Evolutionary conservation across 35 echinoderm and acorn worm genomes (phyloP).

Genomic region (Stichopus chloronotus): DNA sequence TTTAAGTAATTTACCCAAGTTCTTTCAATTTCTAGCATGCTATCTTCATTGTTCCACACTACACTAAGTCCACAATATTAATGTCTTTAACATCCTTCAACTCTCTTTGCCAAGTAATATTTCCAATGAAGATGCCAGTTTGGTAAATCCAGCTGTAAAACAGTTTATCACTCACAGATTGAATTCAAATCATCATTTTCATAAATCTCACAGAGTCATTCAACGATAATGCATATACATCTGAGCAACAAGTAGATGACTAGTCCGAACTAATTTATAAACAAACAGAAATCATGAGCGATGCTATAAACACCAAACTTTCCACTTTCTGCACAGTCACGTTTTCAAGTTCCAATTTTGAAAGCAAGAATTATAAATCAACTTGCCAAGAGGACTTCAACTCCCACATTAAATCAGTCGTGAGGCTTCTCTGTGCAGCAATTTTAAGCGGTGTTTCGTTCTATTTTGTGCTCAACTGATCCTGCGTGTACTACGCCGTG

Average conservation of each 20-base stretch:
- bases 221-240: background rate
- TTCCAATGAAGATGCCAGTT: constrained; percentile 15
- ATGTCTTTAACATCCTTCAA: no score
- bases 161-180: background rate
- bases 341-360: constrained; percentile 29
- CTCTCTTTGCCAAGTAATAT: background rate
- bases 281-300: background rate
- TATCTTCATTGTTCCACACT: no score
- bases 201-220: background rate
- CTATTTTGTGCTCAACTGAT: background rate
- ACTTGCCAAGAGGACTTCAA: constrained; percentile 46
- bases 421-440: constrained; percentile 16
- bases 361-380: constrained; percentile 6
- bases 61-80: no score
- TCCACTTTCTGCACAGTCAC: constrained; percentile 37
- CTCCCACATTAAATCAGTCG: constrained; percentile 47
- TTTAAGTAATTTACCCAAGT: no score
- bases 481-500: background rate
- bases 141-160: background rate
- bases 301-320: background rate
- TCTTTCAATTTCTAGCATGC: no score
- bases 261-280: background rate
- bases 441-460: background rate
- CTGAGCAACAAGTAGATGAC: background rate
- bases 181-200: constrained; percentile 14